These are phyloP conservation scores for Crotophaga sulcirostris DNA, from an alignment of 2,113 vertebrate genomes.

Conservation along the genomic window DNA sequence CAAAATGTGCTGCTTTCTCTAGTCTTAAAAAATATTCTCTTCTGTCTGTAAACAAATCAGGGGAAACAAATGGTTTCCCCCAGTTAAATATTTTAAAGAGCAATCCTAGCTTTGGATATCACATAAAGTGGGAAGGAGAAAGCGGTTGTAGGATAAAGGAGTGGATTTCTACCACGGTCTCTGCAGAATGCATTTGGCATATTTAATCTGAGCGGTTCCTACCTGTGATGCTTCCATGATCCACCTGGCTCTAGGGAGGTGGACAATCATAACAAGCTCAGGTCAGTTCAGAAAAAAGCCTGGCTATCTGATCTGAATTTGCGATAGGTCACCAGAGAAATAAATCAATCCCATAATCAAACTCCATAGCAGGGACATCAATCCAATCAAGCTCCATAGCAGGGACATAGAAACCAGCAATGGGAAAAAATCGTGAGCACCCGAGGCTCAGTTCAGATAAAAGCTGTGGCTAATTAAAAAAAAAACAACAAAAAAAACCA, in stretches of 20 bases:
- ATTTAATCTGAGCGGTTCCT: neutral
- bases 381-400: neutral
- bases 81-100: constrained; percentile 11
- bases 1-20: neutral
- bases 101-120: neutral
- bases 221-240: neutral
- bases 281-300: neutral
- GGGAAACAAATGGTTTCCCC: constrained; percentile 19
- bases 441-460: neutral
- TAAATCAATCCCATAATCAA: neutral
- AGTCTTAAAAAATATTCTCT: neutral
- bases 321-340: neutral
- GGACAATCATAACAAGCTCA: neutral
- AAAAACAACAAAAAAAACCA: too few relatives aligned
- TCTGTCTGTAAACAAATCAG: neutral
- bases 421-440: neutral
- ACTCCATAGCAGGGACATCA: neutral
- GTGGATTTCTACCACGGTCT: neutral
- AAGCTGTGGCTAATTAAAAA: constrained; percentile 39
- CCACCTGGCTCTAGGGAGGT: neutral
- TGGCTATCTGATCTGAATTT: neutral
- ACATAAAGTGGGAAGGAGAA: neutral
- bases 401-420: neutral
- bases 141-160: neutral
- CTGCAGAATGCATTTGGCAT: neutral